These are phyloP conservation scores for Octomys mimax DNA, from an alignment of 2,797 vertebrate species.

Conservation along the genomic window DNA sequence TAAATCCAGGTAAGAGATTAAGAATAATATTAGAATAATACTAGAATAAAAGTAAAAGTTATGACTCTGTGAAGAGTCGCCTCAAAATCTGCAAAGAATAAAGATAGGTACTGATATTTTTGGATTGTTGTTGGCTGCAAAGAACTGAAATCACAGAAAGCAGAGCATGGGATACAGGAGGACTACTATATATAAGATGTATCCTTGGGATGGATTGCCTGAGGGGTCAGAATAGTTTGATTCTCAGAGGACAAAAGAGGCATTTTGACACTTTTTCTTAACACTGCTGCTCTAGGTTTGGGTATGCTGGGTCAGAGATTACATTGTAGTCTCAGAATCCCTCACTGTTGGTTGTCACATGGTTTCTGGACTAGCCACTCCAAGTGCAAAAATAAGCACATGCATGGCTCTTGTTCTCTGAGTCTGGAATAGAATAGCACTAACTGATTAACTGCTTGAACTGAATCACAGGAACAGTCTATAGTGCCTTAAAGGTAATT, in stretches of 20 bases:
- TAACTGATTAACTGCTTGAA: background rate
- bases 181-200: background rate
- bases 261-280: background rate
- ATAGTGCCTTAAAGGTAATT: background rate
- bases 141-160: background rate
- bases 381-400: background rate
- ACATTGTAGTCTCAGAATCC: background rate
- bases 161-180: background rate
- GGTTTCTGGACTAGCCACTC: background rate
- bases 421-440: background rate
- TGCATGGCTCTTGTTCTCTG: background rate
- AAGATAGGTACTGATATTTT: background rate
- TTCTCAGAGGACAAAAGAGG: no score
- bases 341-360: background rate
- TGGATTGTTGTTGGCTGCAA: background rate
- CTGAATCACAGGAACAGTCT: background rate
- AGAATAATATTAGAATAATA: background rate
- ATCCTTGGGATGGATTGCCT: background rate
- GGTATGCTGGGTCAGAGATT: background rate
- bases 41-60: background rate
- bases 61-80: background rate
- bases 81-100: background rate
- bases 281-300: background rate
- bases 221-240: no score
- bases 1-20: background rate